A percentile compares a stretch with the other conserved stretches of the same genome.
These are phyloP conservation scores for Ariopsis seemanni DNA, from an alignment of 2,113 vertebrate genomes.

Conservation along the genomic window DNA sequence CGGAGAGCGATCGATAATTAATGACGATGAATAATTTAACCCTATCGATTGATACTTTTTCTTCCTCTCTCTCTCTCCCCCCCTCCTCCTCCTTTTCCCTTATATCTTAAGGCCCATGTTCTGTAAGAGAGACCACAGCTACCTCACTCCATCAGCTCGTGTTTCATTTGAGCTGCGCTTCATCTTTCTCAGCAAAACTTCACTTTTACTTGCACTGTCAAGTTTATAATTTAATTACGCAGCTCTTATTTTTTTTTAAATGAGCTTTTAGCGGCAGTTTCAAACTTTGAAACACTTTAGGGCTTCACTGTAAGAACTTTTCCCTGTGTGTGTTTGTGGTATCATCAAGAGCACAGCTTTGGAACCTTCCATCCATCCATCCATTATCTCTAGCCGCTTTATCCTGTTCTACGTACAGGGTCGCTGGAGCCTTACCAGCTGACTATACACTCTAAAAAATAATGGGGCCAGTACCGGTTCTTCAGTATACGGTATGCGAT, in stretches of 20 bases:
- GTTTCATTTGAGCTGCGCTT: constrained; percentile 64
- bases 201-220: not conserved
- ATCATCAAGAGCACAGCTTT: no score
- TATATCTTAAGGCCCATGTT: constrained; percentile 75
- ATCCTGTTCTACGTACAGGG: no score
- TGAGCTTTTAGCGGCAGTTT: not conserved
- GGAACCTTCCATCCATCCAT: no score
- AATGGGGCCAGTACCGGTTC: no score
- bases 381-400: no score
- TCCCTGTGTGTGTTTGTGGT: no score
- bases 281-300: not conserved
- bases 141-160: constrained; percentile 61
- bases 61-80: constrained; percentile 61
- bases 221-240: not conserved
- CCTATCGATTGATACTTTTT: constrained; percentile 84
- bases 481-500: no score
- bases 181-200: constrained; percentile 51
- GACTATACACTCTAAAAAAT: no score
- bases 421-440: no score
- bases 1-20: constrained; percentile 85
- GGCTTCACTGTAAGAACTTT: no score
- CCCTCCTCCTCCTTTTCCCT: constrained; percentile 63
- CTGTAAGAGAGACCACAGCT: constrained; percentile 58
- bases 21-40: constrained; percentile 88
- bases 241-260: not conserved